Percentiles rank a stretch among this genome's conserved stretches.
Evolutionary conservation across 2,888 invertebrate genomes (phyloP).

Genomic region (Drosophila stalkeri): DNA sequence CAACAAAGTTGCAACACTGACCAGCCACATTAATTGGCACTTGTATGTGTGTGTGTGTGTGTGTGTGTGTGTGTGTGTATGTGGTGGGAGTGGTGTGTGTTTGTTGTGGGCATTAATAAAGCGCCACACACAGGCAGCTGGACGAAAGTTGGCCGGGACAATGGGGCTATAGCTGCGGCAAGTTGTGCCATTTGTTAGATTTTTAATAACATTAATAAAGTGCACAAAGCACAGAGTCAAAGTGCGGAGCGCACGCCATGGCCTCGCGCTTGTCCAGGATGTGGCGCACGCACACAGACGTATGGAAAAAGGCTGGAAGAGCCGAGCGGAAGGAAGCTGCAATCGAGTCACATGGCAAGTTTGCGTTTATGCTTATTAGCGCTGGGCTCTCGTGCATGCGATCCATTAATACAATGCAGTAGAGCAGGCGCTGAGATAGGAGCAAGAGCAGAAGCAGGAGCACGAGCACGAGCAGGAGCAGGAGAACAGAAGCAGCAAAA

Average conservation of each 20-base stretch:
- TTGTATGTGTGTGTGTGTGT: conserved; percentile 5
- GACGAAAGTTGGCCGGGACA: not conserved
- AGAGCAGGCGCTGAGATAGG: conserved; percentile 3
- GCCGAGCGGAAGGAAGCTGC: conserved; percentile 49
- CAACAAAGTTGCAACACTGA: conserved; percentile 50
- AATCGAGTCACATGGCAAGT: conserved; percentile 63
- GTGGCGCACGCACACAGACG: conserved; percentile 3
- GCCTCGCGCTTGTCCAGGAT: conserved; percentile 24
- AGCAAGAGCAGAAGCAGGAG: not conserved
- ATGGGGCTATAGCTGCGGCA: conserved; percentile 16
- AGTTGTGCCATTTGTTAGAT: conserved; percentile 75
- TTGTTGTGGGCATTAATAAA: conserved; percentile 50
- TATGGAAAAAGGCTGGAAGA: not conserved
- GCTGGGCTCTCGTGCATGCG: conserved; percentile 66
- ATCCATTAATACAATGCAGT: conserved; percentile 74
- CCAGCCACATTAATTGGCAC: conserved; percentile 56
- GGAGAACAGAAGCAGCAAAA: conserved; percentile 1
- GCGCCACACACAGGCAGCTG: conserved; percentile 32
- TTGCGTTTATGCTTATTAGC: conserved; percentile 78
- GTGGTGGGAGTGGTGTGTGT: not conserved
- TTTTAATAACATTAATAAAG: conserved; percentile 82
- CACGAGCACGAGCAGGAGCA: not conserved
- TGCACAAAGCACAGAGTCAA: conserved; percentile 77
- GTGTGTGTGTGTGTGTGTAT: conserved; percentile 7
- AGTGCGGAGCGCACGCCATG: conserved; percentile 60